These are phyloP conservation scores for Nylanderia fulva DNA, from an alignment of 1,140 invertebrate genomes.

Conservation along the genomic window DNA sequence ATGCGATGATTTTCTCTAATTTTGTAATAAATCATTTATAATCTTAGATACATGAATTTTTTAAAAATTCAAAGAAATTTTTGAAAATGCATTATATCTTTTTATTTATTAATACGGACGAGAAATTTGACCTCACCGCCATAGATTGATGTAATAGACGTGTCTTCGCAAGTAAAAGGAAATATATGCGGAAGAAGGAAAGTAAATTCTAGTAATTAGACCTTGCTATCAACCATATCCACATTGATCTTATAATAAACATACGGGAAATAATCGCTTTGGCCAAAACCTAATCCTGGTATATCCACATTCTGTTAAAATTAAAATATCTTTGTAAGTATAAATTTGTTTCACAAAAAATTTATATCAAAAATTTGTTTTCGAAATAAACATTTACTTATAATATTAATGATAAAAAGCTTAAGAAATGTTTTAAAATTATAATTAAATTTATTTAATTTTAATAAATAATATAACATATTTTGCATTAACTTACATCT, in stretches of 20 bases:
- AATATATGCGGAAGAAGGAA: constrained; percentile 50
- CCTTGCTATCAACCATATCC: constrained; percentile 94
- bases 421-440: constrained; percentile 5
- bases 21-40: no score
- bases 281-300: constrained; percentile 96
- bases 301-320: constrained; percentile 92
- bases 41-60: no score
- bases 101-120: constrained; percentile 12
- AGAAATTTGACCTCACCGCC: constrained; percentile 51
- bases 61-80: no score
- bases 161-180: constrained; percentile 59
- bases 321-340: not conserved
- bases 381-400: not conserved
- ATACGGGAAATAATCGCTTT: constrained; percentile 98
- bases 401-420: not conserved
- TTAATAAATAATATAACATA: not conserved
- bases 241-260: constrained; percentile 99
- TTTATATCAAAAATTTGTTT: not conserved
- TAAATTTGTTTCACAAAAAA: not conserved
- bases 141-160: constrained; percentile 64
- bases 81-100: constrained; percentile 25
- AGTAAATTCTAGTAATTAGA: constrained; percentile 81
- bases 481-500: constrained; percentile 88
- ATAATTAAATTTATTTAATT: constrained; percentile 2
- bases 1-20: no score